Evolutionary conservation across 2,797 vertebrate genomes (phyloP).

Genomic region (Carduelis carduelis): DNA sequence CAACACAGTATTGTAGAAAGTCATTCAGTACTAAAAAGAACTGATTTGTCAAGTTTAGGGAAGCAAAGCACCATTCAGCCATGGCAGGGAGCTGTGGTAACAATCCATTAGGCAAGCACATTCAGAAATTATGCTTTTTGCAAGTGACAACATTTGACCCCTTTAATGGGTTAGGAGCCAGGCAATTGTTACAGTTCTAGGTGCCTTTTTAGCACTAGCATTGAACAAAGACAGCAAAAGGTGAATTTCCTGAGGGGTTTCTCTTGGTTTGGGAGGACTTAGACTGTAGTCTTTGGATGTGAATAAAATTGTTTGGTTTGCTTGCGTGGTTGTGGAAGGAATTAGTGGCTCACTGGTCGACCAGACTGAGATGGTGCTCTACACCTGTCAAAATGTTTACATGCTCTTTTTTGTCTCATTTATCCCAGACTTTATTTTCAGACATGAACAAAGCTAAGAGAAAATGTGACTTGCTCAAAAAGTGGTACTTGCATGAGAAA

Average conservation of each 20-base stretch:
- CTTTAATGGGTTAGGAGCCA: background rate
- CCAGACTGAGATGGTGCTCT: background rate
- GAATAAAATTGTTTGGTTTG: background rate
- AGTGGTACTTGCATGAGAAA: background rate
- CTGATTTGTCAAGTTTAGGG: background rate
- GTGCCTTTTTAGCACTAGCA: background rate
- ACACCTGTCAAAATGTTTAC: background rate
- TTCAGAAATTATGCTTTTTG: background rate
- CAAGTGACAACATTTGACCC: background rate
- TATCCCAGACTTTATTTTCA: background rate
- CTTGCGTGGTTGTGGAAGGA: background rate
- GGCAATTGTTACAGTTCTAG: background rate
- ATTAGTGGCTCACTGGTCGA: background rate
- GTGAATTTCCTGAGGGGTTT: background rate
- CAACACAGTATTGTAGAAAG: background rate
- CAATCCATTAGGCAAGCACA: background rate
- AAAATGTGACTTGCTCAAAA: background rate
- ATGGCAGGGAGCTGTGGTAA: background rate
- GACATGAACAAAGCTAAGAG: background rate
- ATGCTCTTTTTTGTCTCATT: background rate
- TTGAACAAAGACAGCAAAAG: background rate
- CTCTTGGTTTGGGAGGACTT: background rate
- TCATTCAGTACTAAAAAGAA: background rate
- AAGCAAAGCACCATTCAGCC: background rate
- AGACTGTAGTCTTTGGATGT: background rate